Conservation (phyloP, 2,113 vertebrate genomes). For the Passer montanus region DNA sequence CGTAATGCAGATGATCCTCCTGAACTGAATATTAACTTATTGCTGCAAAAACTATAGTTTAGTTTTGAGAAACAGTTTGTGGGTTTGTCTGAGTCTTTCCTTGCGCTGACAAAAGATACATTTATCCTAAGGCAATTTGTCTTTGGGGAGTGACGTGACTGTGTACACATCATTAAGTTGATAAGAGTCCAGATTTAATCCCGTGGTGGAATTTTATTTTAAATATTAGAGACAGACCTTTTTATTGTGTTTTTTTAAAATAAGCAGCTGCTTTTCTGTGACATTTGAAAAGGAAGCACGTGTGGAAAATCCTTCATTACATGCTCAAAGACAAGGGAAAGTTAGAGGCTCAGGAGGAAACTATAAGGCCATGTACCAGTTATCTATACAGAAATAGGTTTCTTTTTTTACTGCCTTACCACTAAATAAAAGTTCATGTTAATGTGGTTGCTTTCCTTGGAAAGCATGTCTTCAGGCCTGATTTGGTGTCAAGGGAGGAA, state of each 20-base stretch:
- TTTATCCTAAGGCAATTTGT: neutral
- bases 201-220: neutral
- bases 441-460: neutral
- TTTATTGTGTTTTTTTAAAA: neutral
- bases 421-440: neutral
- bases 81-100: neutral
- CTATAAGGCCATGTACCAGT: neutral
- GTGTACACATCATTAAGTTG: neutral
- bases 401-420: neutral
- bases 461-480: neutral
- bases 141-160: neutral
- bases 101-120: neutral
- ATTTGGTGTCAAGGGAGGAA: neutral
- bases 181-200: neutral
- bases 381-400: neutral
- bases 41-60: neutral
- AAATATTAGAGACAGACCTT: neutral
- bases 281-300: neutral
- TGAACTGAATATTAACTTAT: constrained; percentile 9
- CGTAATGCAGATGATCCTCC: neutral
- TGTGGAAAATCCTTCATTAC: neutral
- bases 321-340: neutral
- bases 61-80: neutral
- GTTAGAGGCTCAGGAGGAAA: neutral
- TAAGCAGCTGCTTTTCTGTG: neutral